Conservation (phyloP, 2,888 invertebrate genomes). For the Melikaiella ostensackeni region DNA sequence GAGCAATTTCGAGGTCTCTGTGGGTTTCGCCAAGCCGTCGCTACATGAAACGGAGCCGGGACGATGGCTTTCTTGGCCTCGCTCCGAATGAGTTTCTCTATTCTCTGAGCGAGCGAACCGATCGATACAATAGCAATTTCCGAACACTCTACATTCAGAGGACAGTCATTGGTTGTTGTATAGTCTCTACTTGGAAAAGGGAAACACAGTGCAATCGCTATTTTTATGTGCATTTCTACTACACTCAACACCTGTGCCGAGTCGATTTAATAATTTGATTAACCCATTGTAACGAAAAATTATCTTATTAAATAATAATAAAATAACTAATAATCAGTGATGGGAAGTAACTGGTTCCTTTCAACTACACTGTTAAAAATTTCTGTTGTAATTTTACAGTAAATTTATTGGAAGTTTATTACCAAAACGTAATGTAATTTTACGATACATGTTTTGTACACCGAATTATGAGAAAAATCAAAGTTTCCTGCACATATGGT, state of each 20-base stretch:
- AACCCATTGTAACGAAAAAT: no score
- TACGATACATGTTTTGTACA: no score
- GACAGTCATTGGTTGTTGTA: conserved; percentile 22
- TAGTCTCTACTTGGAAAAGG: conserved; percentile 33
- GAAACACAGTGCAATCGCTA: conserved; percentile 31
- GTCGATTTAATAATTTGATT: conserved; percentile 30
- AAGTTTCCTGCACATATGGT: no score
- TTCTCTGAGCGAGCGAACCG: conserved; percentile 21
- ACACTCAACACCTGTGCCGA: conserved; percentile 16
- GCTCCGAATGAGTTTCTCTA: conserved; percentile 36
- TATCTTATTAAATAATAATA: no score
- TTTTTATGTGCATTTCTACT: conserved; percentile 35
- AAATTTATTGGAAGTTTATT: no score
- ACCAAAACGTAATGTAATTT: no score
- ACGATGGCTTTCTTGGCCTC: conserved; percentile 38
- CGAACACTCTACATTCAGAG: conserved; percentile 33
- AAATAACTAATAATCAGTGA: no score
- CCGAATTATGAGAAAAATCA: no score
- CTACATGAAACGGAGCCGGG: conserved; percentile 1
- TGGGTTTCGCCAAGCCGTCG: conserved; percentile 29
- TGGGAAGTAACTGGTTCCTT: no score
- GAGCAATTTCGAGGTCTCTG: conserved; percentile 44
- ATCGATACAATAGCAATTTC: conserved; percentile 40
- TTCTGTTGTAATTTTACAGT: no score
- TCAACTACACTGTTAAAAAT: no score